A percentile compares a stretch with the other conserved stretches of the same genome.
phyloP scores from a whole-genome alignment of 2,797 vertebrate species.

The Trematomus bernacchii region DNA sequence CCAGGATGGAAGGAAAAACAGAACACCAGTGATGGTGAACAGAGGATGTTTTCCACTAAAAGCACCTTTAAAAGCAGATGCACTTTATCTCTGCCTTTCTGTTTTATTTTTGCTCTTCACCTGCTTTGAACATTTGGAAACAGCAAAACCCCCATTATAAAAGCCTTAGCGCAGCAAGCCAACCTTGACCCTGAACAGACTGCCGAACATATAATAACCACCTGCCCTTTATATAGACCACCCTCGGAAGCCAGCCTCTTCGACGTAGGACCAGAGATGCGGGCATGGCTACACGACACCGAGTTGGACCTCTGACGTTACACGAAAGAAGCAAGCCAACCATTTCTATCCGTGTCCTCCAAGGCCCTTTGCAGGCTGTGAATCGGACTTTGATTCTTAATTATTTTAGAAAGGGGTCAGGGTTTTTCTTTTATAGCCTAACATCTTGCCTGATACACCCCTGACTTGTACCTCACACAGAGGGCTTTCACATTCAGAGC shows the following conservation, averaged over 20 bases:
- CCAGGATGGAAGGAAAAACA: constrained; percentile 53
- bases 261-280: no score
- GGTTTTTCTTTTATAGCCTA: neutral
- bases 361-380: neutral
- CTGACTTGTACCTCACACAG: neutral
- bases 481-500: constrained; percentile 21
- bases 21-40: constrained; percentile 18
- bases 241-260: no score
- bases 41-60: constrained; percentile 19
- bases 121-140: constrained; percentile 8
- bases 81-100: constrained; percentile 24
- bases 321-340: neutral
- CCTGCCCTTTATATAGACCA: no score
- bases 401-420: neutral
- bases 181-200: no score
- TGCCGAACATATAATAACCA: no score
- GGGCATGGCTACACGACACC: no score
- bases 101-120: constrained; percentile 10
- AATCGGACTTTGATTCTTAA: neutral
- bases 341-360: neutral
- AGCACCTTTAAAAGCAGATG: neutral
- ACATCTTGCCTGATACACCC: neutral
- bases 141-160: neutral
- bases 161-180: neutral
- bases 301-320: no score